These are phyloP conservation scores for Pogonocherus hispidulus DNA, from an alignment of 2,888 invertebrate species.

Conservation along the genomic window DNA sequence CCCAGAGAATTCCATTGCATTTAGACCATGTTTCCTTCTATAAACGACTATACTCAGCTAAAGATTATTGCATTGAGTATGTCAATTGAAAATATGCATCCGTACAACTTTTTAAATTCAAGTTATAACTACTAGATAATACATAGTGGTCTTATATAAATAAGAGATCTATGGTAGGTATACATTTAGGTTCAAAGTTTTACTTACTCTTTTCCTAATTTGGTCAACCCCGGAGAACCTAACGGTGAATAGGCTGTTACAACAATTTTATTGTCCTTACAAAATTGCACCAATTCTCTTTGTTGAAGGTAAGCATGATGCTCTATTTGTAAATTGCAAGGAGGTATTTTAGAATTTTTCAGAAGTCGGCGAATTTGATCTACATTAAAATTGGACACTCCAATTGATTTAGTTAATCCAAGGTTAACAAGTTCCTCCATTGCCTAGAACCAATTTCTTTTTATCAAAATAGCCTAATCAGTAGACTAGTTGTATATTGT, in stretches of 20 bases:
- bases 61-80: no score
- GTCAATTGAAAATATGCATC: no score
- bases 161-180: no score
- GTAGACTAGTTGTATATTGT: no score
- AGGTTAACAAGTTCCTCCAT: slow-evolving; percentile 78
- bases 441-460: slow-evolving; percentile 72
- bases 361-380: slow-evolving; percentile 80
- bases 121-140: no score
- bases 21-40: no score
- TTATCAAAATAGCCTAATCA: no score
- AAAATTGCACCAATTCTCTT: slow-evolving; percentile 74
- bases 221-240: slow-evolving; percentile 77
- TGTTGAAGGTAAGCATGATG: slow-evolving; percentile 86
- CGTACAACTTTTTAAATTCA: no score
- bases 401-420: slow-evolving; percentile 83
- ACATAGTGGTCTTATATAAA: no score
- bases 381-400: slow-evolving; percentile 86
- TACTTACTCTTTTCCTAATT: slow-evolving; percentile 69
- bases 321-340: slow-evolving; percentile 80
- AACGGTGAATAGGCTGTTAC: slow-evolving; percentile 86
- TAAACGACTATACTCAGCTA: no score
- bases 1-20: no score
- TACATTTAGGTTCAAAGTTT: no score
- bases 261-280: slow-evolving; percentile 76
- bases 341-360: slow-evolving; percentile 74